These are phyloP conservation scores for Ophioninae sp. DNA, from an alignment of 2,888 invertebrate species.

Conservation along the genomic window DNA sequence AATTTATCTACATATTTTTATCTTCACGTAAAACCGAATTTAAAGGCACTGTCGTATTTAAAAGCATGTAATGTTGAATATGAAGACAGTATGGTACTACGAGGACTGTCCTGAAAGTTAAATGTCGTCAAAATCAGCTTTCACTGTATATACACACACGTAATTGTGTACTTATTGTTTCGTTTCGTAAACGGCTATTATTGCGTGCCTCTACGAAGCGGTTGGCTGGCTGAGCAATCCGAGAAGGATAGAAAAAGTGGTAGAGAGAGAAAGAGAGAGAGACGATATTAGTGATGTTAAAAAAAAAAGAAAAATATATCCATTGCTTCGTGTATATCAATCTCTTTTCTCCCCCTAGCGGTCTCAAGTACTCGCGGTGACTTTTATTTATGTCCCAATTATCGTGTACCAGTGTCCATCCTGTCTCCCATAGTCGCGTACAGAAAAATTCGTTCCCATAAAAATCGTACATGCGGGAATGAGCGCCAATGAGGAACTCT, in stretches of 20 bases:
- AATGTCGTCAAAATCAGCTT: too few relatives aligned
- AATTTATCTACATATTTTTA: too few relatives aligned
- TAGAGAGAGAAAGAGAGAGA: not conserved
- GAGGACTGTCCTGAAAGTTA: too few relatives aligned
- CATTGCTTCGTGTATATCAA: constrained; percentile 22
- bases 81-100: too few relatives aligned
- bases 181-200: constrained; percentile 72
- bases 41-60: too few relatives aligned
- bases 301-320: constrained; percentile 14
- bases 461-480: not conserved
- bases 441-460: not conserved
- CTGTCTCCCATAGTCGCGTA: constrained; percentile 37
- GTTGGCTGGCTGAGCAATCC: constrained; percentile 50
- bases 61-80: too few relatives aligned
- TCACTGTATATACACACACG: not conserved
- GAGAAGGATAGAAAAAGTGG: constrained; percentile 2
- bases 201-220: constrained; percentile 57
- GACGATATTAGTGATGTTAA: constrained; percentile 37
- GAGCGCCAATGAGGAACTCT: not conserved
- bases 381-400: constrained; percentile 61
- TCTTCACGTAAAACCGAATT: too few relatives aligned
- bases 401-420: constrained; percentile 52
- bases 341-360: constrained; percentile 22
- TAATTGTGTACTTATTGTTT: constrained; percentile 69
- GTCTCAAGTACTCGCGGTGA: constrained; percentile 41